A percentile compares a stretch with the other conserved stretches of the same genome.
phyloP scores from a whole-genome alignment of 2,888 invertebrate species.

The Teleiodes luculella region DNA sequence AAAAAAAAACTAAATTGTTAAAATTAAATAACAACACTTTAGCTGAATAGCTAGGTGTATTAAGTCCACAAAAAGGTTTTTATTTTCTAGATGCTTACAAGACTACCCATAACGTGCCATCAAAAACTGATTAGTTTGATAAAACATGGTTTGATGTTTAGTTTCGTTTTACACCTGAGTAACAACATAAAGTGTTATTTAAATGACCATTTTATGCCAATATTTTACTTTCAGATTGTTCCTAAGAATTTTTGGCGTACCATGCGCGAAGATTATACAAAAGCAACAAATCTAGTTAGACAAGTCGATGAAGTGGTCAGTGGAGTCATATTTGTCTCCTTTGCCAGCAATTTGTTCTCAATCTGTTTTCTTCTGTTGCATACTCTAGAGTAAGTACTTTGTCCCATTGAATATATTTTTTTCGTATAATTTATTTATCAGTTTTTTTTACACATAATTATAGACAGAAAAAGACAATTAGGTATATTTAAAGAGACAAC shows the following conservation, averaged over 20 bases:
- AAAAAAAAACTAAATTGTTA: too few relatives aligned
- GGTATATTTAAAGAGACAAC: too few relatives aligned
- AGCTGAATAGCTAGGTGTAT: too few relatives aligned
- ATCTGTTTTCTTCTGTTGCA: conserved; percentile 82
- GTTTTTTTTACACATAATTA: neutral
- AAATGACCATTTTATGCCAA: too few relatives aligned
- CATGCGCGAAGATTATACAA: conserved; percentile 75
- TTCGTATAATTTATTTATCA: neutral
- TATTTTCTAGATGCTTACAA: too few relatives aligned
- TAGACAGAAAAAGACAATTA: neutral
- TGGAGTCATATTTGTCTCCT: conserved; percentile 78
- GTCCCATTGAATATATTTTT: neutral
- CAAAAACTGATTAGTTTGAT: too few relatives aligned
- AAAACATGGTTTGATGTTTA: too few relatives aligned
- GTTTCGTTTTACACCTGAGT: too few relatives aligned
- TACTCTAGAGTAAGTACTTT: conserved; percentile 76
- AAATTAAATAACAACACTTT: too few relatives aligned
- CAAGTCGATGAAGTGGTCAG: conserved; percentile 77
- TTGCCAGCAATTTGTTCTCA: conserved; percentile 81
- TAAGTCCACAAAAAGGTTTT: too few relatives aligned
- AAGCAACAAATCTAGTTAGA: conserved; percentile 70
- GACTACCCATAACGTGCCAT: too few relatives aligned
- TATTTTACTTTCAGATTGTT: conserved; percentile 7
- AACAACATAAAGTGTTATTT: too few relatives aligned
- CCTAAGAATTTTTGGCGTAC: conserved; percentile 34